These are phyloP conservation scores for Trachelus stipa DNA, from an alignment of 2,888 invertebrate species.

Conservation along the genomic window DNA sequence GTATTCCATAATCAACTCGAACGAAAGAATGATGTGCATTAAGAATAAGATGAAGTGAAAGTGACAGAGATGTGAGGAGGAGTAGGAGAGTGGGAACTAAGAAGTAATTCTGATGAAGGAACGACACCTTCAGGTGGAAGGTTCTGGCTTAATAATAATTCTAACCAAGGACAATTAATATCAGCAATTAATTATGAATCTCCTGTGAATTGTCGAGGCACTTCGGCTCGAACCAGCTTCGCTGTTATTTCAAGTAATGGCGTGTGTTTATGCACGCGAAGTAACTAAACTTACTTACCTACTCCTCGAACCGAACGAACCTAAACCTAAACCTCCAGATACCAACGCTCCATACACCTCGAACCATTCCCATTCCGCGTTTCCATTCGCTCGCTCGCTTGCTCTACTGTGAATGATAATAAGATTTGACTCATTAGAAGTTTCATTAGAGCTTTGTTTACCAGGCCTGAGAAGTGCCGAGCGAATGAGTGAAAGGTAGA, in stretches of 20 bases:
- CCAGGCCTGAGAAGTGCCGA: constrained; percentile 28
- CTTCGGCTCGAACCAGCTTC: not conserved
- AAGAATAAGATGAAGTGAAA: too few relatives aligned
- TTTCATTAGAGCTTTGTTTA: constrained; percentile 61
- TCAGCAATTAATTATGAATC: constrained; percentile 19
- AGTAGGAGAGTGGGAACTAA: too few relatives aligned
- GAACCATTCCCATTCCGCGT: constrained; percentile 21
- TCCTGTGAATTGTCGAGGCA: not conserved
- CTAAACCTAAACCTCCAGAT: constrained; percentile 25
- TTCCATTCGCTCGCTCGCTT: constrained; percentile 28
- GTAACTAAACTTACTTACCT: constrained; percentile 55
- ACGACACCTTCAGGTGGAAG: too few relatives aligned
- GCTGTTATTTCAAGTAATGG: constrained; percentile 52
- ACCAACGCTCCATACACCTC: constrained; percentile 20
- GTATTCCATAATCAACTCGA: too few relatives aligned
- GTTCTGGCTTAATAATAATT: not conserved
- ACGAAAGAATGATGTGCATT: too few relatives aligned
- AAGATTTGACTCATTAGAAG: constrained; percentile 61
- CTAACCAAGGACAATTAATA: constrained; percentile 11
- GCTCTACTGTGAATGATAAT: constrained; percentile 53
- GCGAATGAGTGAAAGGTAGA: constrained; percentile 13
- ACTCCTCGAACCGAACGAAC: constrained; percentile 44
- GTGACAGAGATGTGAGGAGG: too few relatives aligned
- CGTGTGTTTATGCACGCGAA: constrained; percentile 56
- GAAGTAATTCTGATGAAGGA: too few relatives aligned